These are phyloP conservation scores for Mus pahari DNA, from an alignment of 2,113 vertebrate species.

Conservation along the genomic window DNA sequence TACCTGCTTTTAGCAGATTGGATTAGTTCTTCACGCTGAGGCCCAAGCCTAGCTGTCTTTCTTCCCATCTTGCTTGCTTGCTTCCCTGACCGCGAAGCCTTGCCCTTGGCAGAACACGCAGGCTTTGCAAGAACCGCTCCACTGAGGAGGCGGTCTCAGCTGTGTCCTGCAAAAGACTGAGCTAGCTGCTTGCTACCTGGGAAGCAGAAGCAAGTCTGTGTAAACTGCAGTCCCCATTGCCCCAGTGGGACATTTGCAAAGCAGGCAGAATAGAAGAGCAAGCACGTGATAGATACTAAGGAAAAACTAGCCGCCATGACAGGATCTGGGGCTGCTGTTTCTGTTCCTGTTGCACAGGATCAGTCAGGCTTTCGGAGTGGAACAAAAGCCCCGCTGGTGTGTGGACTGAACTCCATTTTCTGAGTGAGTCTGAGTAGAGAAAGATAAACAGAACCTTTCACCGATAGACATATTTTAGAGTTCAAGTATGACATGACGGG, in stretches of 20 bases:
- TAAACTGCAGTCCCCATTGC: not conserved
- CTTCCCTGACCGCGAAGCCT: not conserved
- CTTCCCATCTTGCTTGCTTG: rapidly evolving
- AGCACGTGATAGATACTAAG: not conserved
- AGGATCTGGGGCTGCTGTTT: not conserved
- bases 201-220: not conserved
- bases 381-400: slow-evolving; percentile 5
- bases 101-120: not conserved
- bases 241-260: slow-evolving; percentile 1
- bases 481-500: slow-evolving; percentile 83
- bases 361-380: not conserved
- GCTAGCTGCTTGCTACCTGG: not conserved
- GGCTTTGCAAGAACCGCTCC: not conserved
- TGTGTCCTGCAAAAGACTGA: not conserved
- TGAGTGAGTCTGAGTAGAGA: slow-evolving; percentile 70
- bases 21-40: not conserved
- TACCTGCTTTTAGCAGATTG: not conserved
- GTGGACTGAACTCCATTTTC: slow-evolving; percentile 74
- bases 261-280: not conserved
- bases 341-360: not conserved
- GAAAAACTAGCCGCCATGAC: not conserved
- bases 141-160: not conserved
- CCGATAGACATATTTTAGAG: slow-evolving; percentile 82
- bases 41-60: not conserved
- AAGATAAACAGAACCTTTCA: slow-evolving; percentile 84